Conservation (phyloP, 2,113 vertebrate genomes). For the Rhombomys opimus region DNA sequence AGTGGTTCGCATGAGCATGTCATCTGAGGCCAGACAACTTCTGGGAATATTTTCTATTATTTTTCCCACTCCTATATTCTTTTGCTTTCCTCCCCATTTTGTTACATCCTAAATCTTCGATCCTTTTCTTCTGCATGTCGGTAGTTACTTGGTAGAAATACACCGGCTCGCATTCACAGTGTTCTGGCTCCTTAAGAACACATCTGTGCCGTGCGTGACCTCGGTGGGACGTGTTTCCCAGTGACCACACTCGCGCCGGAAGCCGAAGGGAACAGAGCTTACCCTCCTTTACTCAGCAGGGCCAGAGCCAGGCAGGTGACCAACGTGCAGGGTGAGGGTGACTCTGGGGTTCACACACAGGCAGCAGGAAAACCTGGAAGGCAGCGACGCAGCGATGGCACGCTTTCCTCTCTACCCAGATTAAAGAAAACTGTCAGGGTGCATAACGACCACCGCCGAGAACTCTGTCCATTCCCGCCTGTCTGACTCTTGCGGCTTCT, state of each 20-base stretch:
- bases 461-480: neutral
- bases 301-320: neutral
- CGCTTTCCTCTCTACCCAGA: neutral
- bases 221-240: neutral
- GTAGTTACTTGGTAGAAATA: neutral
- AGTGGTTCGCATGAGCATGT: neutral
- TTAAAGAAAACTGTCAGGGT: neutral
- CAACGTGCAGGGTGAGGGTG: neutral
- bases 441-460: neutral
- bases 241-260: neutral
- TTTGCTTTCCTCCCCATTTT: neutral
- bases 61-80: neutral
- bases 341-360: neutral
- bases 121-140: conserved; percentile 12
- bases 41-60: neutral
- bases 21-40: neutral
- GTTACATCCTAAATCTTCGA: neutral
- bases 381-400: no score
- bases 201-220: neutral
- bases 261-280: neutral
- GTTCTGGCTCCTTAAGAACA: neutral
- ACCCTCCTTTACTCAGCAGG: neutral
- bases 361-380: neutral
- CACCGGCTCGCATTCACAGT: neutral
- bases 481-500: neutral